Conservation (phyloP, 2,113 vertebrate genomes). For the Crotalus horridus region DNA sequence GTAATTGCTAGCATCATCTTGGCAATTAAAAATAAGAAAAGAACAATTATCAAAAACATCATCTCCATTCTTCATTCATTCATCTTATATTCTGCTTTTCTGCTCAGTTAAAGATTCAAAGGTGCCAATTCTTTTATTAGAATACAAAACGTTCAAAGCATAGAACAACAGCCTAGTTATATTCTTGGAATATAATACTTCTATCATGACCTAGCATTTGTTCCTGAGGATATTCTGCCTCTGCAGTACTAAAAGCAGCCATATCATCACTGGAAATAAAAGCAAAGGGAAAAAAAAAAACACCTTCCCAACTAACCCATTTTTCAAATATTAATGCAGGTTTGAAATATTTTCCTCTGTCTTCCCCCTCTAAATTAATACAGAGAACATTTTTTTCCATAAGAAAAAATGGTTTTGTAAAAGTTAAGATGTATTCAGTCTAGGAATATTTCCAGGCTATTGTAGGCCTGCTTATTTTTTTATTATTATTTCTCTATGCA, state of each 20-base stretch:
- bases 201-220: not conserved
- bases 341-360: not conserved
- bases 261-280: not conserved
- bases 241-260: not conserved
- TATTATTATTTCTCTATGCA: not conserved
- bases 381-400: not conserved
- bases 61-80: not conserved
- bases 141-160: not conserved
- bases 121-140: not conserved
- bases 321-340: not conserved
- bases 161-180: not conserved
- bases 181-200: not conserved
- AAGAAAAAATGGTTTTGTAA: not conserved
- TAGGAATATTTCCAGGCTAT: not conserved
- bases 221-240: not conserved
- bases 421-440: not conserved
- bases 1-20: not conserved
- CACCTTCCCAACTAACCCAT: too few relatives aligned
- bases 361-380: not conserved
- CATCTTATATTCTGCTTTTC: not conserved
- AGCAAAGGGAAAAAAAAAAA: not conserved
- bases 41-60: not conserved
- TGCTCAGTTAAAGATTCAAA: not conserved
- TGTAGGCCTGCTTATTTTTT: not conserved
- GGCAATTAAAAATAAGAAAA: not conserved